Percentiles rank a stretch among this genome's conserved stretches.
Conservation (phyloP, 2,888 invertebrate species). For the Lasioglossum vierecki region DNA sequence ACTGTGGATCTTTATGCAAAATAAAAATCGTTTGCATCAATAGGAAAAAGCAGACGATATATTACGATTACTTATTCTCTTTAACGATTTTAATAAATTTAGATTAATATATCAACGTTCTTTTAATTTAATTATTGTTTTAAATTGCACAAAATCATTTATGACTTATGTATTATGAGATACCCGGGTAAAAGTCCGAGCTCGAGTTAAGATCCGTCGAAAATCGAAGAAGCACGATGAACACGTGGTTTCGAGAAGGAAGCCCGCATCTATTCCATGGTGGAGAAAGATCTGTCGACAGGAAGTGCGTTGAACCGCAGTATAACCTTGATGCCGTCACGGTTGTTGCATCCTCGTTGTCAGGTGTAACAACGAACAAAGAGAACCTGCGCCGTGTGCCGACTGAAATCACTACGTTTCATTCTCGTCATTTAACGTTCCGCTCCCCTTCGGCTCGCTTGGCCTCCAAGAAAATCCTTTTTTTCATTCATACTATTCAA, state of each 20-base stretch:
- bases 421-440: slow-evolving; percentile 37
- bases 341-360: slow-evolving; percentile 79
- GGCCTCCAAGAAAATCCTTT: not conserved
- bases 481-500: not conserved
- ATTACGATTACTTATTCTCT: no score
- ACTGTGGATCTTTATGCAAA: no score
- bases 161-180: no score
- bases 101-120: no score
- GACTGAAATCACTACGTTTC: slow-evolving; percentile 46
- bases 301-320: slow-evolving; percentile 81
- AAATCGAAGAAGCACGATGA: not conserved
- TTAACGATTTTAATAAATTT: no score
- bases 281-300: slow-evolving; percentile 73
- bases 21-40: no score
- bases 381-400: slow-evolving; percentile 48
- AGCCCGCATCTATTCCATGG: slow-evolving; percentile 36
- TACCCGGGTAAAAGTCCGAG: no score
- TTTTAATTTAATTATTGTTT: no score
- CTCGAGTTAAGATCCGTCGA: no score
- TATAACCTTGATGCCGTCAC: slow-evolving; percentile 82
- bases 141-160: no score
- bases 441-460: slow-evolving; percentile 9
- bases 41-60: no score
- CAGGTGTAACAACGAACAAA: slow-evolving; percentile 76
- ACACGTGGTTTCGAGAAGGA: slow-evolving; percentile 30